These are phyloP conservation scores for Crocodylus rhombifer DNA, from an alignment of 2,797 vertebrate genomes.

Conservation along the genomic window DNA sequence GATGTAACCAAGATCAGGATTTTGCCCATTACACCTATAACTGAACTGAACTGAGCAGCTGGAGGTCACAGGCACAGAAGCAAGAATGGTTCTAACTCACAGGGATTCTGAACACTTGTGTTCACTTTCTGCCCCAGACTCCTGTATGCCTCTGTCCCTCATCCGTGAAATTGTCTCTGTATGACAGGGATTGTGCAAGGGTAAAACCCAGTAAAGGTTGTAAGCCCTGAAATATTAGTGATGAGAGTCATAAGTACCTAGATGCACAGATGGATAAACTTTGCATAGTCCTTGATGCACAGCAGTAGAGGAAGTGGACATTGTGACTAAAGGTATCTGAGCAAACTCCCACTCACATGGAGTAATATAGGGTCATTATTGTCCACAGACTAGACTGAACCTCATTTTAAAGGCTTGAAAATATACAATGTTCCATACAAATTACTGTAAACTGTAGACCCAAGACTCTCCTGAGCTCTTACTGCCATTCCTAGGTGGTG, in stretches of 20 bases:
- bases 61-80: background rate
- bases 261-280: background rate
- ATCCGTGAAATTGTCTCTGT: background rate
- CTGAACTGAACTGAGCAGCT: background rate
- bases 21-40: background rate
- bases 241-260: background rate
- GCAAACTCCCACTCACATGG: background rate
- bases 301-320: background rate
- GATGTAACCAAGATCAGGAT: background rate
- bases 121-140: background rate
- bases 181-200: background rate
- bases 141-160: background rate
- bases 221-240: background rate
- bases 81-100: background rate
- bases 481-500: background rate
- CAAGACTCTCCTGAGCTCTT: background rate
- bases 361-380: background rate
- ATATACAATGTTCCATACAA: background rate
- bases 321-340: background rate
- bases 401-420: conserved; percentile 13
- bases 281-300: background rate
- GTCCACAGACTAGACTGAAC: background rate
- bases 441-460: background rate
- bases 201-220: conserved; percentile 4
- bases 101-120: background rate